phyloP scores from a whole-genome alignment of 2,113 vertebrate genomes.

The Petrocephalus microphthalmus region DNA sequence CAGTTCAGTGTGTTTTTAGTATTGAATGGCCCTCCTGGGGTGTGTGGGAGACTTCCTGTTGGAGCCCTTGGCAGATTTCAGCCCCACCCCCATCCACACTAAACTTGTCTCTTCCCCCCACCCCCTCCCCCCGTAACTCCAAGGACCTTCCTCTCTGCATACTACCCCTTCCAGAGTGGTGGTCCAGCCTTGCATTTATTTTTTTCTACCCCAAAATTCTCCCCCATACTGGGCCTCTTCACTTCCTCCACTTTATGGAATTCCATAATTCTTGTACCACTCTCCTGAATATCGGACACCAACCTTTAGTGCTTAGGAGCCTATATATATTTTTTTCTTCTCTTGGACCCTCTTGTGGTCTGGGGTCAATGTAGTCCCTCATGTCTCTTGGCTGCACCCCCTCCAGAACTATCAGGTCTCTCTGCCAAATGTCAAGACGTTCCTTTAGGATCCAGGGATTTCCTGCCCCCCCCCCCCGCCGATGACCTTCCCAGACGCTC shows the following conservation, averaged over 20 bases:
- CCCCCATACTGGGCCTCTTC: neutral
- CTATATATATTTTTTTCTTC: neutral
- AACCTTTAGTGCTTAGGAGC: neutral
- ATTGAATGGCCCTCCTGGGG: neutral
- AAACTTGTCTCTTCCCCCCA: neutral
- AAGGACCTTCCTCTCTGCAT: too few species aligned
- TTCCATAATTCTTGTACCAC: neutral
- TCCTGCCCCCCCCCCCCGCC: neutral
- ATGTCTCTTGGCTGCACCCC: neutral
- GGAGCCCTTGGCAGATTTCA: neutral
- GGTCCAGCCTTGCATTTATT: neutral
- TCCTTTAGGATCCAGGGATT: neutral
- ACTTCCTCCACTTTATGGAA: neutral
- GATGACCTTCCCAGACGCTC: neutral
- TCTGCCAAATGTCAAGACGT: neutral
- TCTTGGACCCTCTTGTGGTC: neutral
- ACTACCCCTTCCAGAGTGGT: neutral
- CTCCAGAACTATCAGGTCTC: neutral
- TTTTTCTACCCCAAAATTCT: neutral
- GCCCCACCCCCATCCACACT: neutral
- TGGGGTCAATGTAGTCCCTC: neutral
- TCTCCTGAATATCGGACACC: neutral
- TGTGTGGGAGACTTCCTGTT: conserved; percentile 15
- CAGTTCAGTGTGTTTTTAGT: neutral
- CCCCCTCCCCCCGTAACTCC: too few species aligned